Conservation (phyloP, 2,797 vertebrate species). For the Petrocephalus sullivani region DNA sequence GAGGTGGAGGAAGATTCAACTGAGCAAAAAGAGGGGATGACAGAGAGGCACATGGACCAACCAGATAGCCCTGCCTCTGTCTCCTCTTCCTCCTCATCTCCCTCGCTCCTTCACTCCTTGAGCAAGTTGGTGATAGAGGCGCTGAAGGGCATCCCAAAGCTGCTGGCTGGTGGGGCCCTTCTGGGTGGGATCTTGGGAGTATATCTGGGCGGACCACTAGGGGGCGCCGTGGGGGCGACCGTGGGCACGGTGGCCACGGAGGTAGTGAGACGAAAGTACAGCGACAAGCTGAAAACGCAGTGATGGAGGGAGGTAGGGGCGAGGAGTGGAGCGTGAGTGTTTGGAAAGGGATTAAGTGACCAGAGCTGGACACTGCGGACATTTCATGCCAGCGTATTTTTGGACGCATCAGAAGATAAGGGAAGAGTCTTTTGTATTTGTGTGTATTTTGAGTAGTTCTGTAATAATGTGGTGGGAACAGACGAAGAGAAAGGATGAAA, state of each 20-base stretch:
- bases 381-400: not conserved
- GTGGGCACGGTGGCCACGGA: conserved; percentile 54
- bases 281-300: conserved; percentile 52
- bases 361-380: not conserved
- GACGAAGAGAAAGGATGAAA: not conserved
- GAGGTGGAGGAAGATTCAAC: conserved; percentile 46
- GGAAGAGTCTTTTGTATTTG: not conserved
- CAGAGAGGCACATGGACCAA: conserved; percentile 48
- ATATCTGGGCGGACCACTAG: conserved; percentile 42
- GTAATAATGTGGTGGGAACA: not conserved
- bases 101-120: conserved; percentile 47
- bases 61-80: conserved; percentile 46
- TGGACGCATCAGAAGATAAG: not conserved
- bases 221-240: conserved; percentile 57
- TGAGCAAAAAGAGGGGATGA: conserved; percentile 50
- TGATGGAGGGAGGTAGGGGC: conserved; percentile 33
- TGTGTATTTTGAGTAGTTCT: not conserved
- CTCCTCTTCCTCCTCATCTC: conserved; percentile 36
- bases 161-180: conserved; percentile 53
- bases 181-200: conserved; percentile 47
- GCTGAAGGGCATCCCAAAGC: conserved; percentile 46
- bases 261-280: conserved; percentile 51
- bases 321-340: not conserved
- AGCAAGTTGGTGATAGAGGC: conserved; percentile 39
- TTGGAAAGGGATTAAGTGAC: not conserved